phyloP scores from a whole-genome alignment of 2,888 invertebrate species.

The Cheilosia soror region DNA sequence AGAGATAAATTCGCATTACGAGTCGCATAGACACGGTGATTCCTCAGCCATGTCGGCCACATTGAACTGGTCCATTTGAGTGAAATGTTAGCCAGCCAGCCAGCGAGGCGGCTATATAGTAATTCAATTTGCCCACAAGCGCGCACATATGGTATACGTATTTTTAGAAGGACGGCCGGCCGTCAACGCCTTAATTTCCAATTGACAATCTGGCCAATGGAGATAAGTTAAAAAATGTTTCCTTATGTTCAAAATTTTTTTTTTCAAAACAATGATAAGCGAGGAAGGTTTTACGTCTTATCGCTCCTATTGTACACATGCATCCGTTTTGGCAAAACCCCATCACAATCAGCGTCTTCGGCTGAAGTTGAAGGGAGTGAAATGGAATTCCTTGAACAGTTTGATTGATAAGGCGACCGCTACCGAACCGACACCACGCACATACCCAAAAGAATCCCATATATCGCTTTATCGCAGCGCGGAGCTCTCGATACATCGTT shows the following conservation, averaged over 20 bases:
- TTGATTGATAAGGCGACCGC: constrained; percentile 51
- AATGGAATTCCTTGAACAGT: constrained; percentile 49
- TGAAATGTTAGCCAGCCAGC: constrained; percentile 53
- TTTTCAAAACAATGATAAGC: constrained; percentile 6
- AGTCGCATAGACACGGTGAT: constrained; percentile 58
- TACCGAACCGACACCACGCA: constrained; percentile 22
- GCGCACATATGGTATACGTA: background rate
- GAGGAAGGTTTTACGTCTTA: constrained; percentile 4
- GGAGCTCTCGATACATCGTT: constrained; percentile 69
- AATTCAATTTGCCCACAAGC: constrained; percentile 20
- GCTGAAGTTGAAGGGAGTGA: constrained; percentile 21
- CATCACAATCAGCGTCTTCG: constrained; percentile 31
- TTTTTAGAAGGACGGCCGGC: constrained; percentile 30
- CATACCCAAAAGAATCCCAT: constrained; percentile 25
- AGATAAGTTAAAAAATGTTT: constrained; percentile 24
- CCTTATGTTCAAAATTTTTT: background rate
- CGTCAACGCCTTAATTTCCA: constrained; percentile 15
- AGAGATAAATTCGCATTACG: constrained; percentile 46
- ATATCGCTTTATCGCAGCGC: constrained; percentile 59
- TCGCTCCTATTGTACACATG: constrained; percentile 20
- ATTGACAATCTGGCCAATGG: constrained; percentile 3
- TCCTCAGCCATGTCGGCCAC: constrained; percentile 60
- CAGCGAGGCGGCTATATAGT: constrained; percentile 45
- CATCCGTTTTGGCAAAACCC: constrained; percentile 72
- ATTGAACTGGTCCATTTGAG: constrained; percentile 34